phyloP scores from a whole-genome alignment of 2,888 invertebrate species.

The Tryphoninae sp. region DNA sequence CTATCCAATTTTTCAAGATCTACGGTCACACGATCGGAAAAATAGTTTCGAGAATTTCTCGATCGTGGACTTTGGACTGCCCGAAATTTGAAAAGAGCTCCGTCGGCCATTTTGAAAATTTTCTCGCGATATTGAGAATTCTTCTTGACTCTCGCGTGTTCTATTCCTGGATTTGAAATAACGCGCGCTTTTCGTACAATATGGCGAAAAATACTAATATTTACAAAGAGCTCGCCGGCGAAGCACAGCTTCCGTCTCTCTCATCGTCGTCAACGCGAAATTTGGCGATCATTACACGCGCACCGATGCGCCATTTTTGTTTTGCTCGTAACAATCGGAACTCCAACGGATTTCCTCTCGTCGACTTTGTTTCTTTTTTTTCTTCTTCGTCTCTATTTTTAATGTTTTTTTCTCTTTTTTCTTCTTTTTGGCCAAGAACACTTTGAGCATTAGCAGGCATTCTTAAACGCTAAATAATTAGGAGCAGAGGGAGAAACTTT shows the following conservation, averaged over 20 bases:
- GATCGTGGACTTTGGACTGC: too few relatives aligned
- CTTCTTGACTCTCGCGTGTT: constrained; percentile 4
- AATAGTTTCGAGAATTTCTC: not conserved
- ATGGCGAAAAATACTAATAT: constrained; percentile 44
- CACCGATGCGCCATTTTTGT: constrained; percentile 28
- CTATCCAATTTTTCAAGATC: not conserved
- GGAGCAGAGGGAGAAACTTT: constrained; percentile 70
- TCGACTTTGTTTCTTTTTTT: constrained; percentile 30
- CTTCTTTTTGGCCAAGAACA: constrained; percentile 71
- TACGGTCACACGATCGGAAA: not conserved
- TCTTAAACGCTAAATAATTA: constrained; percentile 74
- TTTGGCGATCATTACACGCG: constrained; percentile 50
- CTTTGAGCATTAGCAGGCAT: constrained; percentile 77
- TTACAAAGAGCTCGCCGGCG: constrained; percentile 53
- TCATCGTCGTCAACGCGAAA: constrained; percentile 42
- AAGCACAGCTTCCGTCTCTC: constrained; percentile 38
- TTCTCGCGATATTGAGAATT: not conserved
- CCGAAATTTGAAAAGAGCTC: too few relatives aligned
- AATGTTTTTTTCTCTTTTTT: constrained; percentile 11
- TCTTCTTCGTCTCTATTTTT: constrained; percentile 1
- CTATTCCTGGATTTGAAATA: constrained; percentile 17
- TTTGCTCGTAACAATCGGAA: constrained; percentile 39
- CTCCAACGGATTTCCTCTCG: constrained; percentile 42
- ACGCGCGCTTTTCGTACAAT: constrained; percentile 34
- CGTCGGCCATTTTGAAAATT: too few relatives aligned